Evolutionary conservation across 2,888 invertebrate species (phyloP).

Genomic region (Fissipunctia ypsillon): DNA sequence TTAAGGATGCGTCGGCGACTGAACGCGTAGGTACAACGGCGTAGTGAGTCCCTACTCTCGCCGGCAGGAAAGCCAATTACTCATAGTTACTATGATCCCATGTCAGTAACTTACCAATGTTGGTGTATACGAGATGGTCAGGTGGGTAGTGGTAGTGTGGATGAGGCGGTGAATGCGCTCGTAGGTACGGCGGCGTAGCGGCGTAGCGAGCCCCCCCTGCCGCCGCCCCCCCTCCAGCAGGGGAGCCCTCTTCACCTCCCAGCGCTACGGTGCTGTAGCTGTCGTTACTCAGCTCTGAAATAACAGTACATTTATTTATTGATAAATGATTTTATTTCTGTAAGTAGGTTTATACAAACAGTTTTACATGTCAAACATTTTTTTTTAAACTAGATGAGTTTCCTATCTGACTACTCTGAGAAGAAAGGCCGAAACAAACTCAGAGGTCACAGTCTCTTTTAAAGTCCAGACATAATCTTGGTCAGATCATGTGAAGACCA

Average conservation of each 20-base stretch:
- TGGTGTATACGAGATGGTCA: slow-evolving; percentile 96
- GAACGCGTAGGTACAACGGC: slow-evolving; percentile 93
- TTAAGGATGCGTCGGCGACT: slow-evolving; percentile 94
- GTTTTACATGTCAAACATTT: too few relatives aligned
- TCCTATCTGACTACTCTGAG: too few relatives aligned
- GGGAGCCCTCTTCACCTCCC: slow-evolving; percentile 95
- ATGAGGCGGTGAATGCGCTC: slow-evolving; percentile 94
- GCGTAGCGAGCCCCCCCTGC: slow-evolving; percentile 89
- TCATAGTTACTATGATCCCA: not conserved
- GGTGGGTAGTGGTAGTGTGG: slow-evolving; percentile 95
- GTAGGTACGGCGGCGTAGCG: slow-evolving; percentile 95
- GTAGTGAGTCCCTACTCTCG: slow-evolving; percentile 90
- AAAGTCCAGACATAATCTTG: too few relatives aligned
- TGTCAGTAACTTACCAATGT: slow-evolving; percentile 91
- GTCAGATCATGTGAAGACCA: too few relatives aligned
- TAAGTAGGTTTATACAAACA: too few relatives aligned
- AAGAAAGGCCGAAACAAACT: too few relatives aligned
- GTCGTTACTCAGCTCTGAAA: slow-evolving; percentile 95
- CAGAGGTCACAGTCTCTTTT: too few relatives aligned
- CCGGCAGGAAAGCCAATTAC: slow-evolving; percentile 93
- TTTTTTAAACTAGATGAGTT: too few relatives aligned
- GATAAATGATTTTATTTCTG: too few relatives aligned
- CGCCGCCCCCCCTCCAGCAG: slow-evolving; percentile 90
- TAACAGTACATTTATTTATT: not conserved
- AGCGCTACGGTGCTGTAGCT: slow-evolving; percentile 97